These are phyloP conservation scores for Pollachius pollachius DNA, from an alignment of 2,113 vertebrate species.

Conservation along the genomic window DNA sequence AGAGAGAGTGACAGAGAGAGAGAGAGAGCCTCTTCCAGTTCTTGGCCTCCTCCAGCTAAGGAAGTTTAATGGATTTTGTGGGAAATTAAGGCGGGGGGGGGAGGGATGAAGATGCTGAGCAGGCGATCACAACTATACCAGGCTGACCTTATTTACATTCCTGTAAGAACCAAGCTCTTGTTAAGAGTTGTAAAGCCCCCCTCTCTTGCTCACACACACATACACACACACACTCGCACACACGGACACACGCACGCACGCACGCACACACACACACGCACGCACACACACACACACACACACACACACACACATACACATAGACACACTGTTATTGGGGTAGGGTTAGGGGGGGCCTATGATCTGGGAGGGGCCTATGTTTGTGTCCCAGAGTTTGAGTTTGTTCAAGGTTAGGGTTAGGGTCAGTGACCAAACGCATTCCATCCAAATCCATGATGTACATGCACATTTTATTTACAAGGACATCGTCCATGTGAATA, in stretches of 20 bases:
- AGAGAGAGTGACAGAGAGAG: background rate
- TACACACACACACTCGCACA: background rate
- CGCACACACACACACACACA: too few species aligned
- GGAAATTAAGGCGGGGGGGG: constrained; percentile 43
- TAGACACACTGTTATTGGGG: too few species aligned
- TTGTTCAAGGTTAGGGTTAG: too few species aligned
- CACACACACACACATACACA: too few species aligned
- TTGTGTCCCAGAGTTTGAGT: too few species aligned
- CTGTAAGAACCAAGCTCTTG: constrained; percentile 6
- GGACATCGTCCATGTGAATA: too few species aligned
- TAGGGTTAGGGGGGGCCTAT: too few species aligned
- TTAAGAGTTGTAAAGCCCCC: background rate
- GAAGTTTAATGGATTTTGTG: constrained; percentile 33
- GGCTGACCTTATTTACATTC: constrained; percentile 36
- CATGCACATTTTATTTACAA: too few species aligned
- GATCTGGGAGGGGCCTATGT: too few species aligned
- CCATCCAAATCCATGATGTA: too few species aligned
- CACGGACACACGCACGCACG: background rate
- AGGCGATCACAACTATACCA: constrained; percentile 5
- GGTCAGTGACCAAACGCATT: too few species aligned
- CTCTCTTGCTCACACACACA: background rate
- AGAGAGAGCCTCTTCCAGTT: constrained; percentile 10
- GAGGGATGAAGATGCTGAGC: constrained; percentile 20
- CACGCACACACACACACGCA: too few species aligned
- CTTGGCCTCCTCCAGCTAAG: constrained; percentile 2